Conservation (phyloP, 1,140 invertebrate genomes). For the Pseudomyrmex pallidus region DNA sequence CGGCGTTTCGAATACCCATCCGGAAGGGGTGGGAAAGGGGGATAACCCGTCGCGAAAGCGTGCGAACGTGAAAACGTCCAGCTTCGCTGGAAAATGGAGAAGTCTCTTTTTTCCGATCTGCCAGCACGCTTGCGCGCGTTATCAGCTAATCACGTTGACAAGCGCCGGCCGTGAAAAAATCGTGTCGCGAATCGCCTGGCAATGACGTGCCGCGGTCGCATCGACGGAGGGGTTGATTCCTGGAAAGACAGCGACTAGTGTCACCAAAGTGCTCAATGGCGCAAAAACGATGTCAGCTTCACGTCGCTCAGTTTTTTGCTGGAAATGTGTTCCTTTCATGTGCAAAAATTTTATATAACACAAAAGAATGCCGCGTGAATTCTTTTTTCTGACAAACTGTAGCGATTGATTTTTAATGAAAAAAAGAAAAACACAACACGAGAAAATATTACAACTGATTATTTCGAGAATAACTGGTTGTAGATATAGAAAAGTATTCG, state of each 20-base stretch:
- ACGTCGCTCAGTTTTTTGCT: not conserved
- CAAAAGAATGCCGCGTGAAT: too few species aligned
- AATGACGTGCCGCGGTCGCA: constrained; percentile 13
- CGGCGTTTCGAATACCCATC: constrained; percentile 28
- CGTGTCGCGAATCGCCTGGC: constrained; percentile 29
- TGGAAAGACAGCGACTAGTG: constrained; percentile 7
- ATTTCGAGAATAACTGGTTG: not conserved
- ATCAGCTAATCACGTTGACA: constrained; percentile 50
- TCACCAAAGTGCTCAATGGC: constrained; percentile 23
- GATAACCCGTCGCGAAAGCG: constrained; percentile 39
- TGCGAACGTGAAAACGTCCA: not conserved
- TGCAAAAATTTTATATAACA: too few species aligned
- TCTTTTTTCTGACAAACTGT: not conserved
- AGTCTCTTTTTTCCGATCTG: constrained; percentile 7
- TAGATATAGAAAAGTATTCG: not conserved
- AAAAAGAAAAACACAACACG: not conserved
- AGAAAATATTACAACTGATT: not conserved
- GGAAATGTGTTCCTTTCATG: constrained; percentile 3
- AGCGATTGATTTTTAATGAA: not conserved
- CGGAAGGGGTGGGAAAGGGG: too few species aligned
- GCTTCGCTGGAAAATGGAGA: constrained; percentile 28
- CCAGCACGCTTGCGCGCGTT: constrained; percentile 6
- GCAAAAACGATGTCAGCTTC: constrained; percentile 7
- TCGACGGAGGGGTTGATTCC: not conserved
- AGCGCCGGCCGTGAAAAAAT: constrained; percentile 18